These are phyloP conservation scores for Butorides virescens DNA, from an alignment of 2,113 vertebrate genomes.

Conservation along the genomic window DNA sequence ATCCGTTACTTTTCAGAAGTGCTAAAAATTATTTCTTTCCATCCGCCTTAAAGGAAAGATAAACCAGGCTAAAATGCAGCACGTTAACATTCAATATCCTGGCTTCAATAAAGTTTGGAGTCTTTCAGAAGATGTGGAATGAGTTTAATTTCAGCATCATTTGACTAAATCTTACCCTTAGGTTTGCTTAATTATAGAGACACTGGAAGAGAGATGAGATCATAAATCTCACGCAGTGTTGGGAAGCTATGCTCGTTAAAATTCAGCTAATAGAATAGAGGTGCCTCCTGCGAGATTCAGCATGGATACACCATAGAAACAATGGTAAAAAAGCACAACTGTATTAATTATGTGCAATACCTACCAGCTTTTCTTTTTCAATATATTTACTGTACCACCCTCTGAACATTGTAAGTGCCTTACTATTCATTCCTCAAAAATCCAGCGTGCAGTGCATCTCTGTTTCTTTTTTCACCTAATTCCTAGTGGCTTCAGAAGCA, in stretches of 20 bases:
- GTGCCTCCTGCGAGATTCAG: background rate
- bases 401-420: background rate
- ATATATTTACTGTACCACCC: background rate
- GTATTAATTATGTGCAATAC: background rate
- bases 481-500: background rate
- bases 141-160: conserved; percentile 25
- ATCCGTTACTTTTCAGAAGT: background rate
- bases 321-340: background rate
- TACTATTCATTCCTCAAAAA: background rate
- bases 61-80: background rate
- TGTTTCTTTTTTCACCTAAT: background rate
- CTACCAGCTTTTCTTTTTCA: background rate
- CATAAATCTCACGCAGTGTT: background rate
- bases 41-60: background rate
- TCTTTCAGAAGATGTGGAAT: conserved; percentile 15
- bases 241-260: background rate
- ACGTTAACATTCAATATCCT: background rate
- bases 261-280: background rate
- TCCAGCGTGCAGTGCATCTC: background rate
- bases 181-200: conserved; percentile 58
- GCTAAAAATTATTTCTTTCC: background rate
- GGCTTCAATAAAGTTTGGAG: background rate
- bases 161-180: conserved; percentile 42
- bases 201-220: background rate
- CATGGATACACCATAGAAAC: background rate